Base-by-base conservation (phyloP, 2,888 invertebrate species). In the Rhogogaster chlorosoma region DNA sequence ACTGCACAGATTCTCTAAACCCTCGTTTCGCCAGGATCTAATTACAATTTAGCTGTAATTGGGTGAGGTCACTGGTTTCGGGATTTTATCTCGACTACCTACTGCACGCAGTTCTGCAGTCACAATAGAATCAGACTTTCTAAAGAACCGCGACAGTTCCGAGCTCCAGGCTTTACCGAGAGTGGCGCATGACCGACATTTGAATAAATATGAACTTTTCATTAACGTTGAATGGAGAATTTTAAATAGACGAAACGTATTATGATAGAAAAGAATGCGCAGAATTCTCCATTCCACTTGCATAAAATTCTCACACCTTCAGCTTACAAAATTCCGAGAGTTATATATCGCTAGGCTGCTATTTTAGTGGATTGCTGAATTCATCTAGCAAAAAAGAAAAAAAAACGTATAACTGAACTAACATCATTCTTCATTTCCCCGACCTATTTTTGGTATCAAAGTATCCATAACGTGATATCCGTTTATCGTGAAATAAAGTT, bases 21-120 rank as follows among this genome's bases (percentile, higher is more conserved):
- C 38, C 49, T 36, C 32, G 18, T 38, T 61, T 57, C 22, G n/a
- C 12, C 36, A 15, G n/a, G 80, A 80, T 80, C 61, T 80, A 80
- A 80, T 80, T 80, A 80, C 80, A 80, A 80, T 80, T 80, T 61
- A 61, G 38, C n/a, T 61, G 36, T 61, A 61, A 61, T 61, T 38
- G 80, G 57, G 26, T 80, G 36, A 22, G 57, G 80, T 61, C 80
- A 61, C 80, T 61, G 80, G 61, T 80, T 80, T 57, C 32, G 26
- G 80, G 61, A 36, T 80, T 80, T 61, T 80, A 36, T 80, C 61
- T 61, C 38, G 36, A 61, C 80, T 36, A 26, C 38, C 32, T 18
- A 78, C 57, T 61, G 61, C n/a, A 36, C 36, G 71, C 12, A n/a
- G n/a, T 71, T 71, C 26, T 61, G 38, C 38, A 77, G 15, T 53